Evolutionary conservation across 1,140 invertebrate species (phyloP).

Genomic region (Druon quercuslanigerum): DNA sequence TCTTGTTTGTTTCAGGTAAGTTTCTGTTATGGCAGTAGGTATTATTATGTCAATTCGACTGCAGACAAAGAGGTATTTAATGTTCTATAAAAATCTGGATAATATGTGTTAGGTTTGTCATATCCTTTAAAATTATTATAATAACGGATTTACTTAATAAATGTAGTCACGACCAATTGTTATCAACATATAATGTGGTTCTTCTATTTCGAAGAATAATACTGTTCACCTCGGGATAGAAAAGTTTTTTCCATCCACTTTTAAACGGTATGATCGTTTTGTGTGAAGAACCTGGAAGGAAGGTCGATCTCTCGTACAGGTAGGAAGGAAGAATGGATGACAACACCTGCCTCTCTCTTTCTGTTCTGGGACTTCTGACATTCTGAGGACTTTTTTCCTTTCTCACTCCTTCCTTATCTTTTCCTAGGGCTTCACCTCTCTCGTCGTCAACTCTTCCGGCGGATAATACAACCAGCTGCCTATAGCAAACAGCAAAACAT

Average conservation of each 20-base stretch:
- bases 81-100: too few species aligned
- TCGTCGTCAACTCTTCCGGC: constrained; percentile 8
- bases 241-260: too few species aligned
- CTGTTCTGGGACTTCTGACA: too few species aligned
- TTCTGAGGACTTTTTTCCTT: not conserved
- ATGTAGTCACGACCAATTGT: too few species aligned
- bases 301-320: not conserved
- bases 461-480: constrained; percentile 18
- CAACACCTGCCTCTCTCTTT: not conserved
- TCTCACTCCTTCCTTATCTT: not conserved
- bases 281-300: too few species aligned
- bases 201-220: too few species aligned
- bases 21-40: not conserved
- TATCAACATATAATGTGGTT: too few species aligned
- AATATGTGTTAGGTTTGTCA: too few species aligned
- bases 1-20: constrained; percentile 21
- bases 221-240: too few species aligned
- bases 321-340: not conserved
- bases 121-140: too few species aligned
- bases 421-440: constrained; percentile 1
- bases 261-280: too few species aligned
- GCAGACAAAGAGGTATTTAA: not conserved
- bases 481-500: not conserved
- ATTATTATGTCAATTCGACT: not conserved
- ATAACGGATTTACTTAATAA: too few species aligned